Evolutionary conservation across 2,888 invertebrate genomes (phyloP), one percentile per base, ranked within the genome.

Genomic region (Brachyopa scutellaris): DNA sequence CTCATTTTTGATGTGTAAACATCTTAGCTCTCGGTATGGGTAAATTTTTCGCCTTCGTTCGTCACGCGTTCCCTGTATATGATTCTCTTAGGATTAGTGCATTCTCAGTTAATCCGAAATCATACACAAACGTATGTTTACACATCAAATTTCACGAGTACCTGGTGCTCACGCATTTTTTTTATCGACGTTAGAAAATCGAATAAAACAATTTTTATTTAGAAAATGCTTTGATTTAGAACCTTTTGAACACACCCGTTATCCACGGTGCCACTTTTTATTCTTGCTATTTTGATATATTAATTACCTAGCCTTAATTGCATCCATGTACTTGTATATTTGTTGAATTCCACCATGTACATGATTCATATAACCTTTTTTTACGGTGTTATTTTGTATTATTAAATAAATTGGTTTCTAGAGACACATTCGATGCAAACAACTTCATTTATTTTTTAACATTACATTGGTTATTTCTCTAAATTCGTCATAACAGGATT

Each of bases 241-340:
- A 64, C 26, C 1, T 11, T n/a, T 29, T 62, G 69, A 80, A 80
- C 79, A 57, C 21, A 55, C 11, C 74, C 74, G 15, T 1, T 2
- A 11, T 9, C n/a, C n/a, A n/a, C n/a, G n/a, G n/a, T n/a, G n/a
- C n/a, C 36, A 36, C 9, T 36, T 62, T 33, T 13, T 57, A 6
- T 53, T n/a, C 7, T 61, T 57, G 76, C 80, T 76, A 82, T 82
- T 76, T 82, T 77, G 76, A 64, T 70, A 76, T 64, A 53, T 70
- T 82, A 82, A 82, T 82, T n/a, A n/a, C n/a, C n/a, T 82, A 82
- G 59, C 76, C 76, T 70, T 82, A 82, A 64, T 69, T 69, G 64
- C 64, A 76, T 45, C 70, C 80, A 82, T 82, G 64, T 82, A 76
- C 51, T 15, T 21, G 21, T 15, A 40, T 26, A 40, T 70, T 57